These are phyloP conservation scores for Phallusia fumigata DNA, from an alignment of 23 tunicate genomes.

Conservation along the genomic window DNA sequence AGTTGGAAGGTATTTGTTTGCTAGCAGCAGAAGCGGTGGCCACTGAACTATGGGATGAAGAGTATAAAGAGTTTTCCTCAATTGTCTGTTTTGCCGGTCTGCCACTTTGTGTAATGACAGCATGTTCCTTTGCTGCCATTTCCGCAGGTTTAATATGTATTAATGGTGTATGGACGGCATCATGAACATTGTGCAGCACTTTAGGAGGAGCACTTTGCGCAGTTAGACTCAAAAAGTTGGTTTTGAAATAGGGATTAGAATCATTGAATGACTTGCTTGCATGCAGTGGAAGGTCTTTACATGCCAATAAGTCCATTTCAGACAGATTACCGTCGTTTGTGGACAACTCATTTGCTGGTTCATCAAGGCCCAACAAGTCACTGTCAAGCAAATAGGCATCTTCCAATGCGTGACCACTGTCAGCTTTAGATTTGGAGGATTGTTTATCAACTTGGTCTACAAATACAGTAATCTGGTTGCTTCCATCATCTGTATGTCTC, in stretches of 20 bases:
- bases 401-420: not conserved
- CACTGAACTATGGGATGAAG: too few species aligned
- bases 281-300: not conserved
- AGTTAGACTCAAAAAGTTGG: too few species aligned
- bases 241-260: not conserved
- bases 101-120: too few species aligned
- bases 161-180: too few species aligned
- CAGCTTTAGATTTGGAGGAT: not conserved
- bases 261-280: not conserved
- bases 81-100: too few species aligned
- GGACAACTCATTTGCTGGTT: not conserved
- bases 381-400: not conserved
- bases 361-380: not conserved
- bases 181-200: too few species aligned
- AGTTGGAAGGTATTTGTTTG: too few species aligned
- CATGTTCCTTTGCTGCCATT: too few species aligned
- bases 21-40: too few species aligned
- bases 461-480: constrained; percentile 1
- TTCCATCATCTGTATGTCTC: not conserved
- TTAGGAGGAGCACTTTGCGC: too few species aligned
- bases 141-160: too few species aligned
- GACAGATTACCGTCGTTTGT: not conserved
- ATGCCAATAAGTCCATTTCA: not conserved
- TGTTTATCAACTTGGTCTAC: not conserved
- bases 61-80: too few species aligned